A percentile compares a stretch with the other conserved stretches of the same genome.
Conservation (phyloP, 1,140 invertebrate species). For the Popillia japonica region DNA sequence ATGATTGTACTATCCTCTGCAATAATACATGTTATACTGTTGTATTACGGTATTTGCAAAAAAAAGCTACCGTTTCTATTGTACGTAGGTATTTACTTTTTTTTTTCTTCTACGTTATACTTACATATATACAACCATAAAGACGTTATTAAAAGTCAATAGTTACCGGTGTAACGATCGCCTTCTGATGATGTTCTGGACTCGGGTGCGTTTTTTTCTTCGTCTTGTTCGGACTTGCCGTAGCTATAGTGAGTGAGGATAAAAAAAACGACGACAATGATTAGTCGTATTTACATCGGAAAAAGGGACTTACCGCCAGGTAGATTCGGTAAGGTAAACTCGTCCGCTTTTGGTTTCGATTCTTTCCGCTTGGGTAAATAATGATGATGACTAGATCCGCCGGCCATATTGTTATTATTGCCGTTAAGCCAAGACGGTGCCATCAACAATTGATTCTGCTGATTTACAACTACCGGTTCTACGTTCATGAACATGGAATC, state of each 20-base stretch:
- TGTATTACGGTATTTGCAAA: too few relatives aligned
- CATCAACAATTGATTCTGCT: constrained; percentile 38
- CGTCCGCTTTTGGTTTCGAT: constrained; percentile 55
- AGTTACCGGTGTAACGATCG: constrained; percentile 57
- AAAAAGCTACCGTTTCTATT: neutral
- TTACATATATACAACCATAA: too few relatives aligned
- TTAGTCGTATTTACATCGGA: neutral
- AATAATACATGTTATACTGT: neutral
- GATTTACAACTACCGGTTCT: constrained; percentile 29
- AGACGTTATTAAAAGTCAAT: neutral
- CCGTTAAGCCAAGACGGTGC: constrained; percentile 46
- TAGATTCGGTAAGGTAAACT: constrained; percentile 63
- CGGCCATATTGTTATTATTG: constrained; percentile 37
- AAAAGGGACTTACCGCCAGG: constrained; percentile 60
- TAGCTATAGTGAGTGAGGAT: constrained; percentile 58
- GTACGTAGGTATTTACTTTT: too few relatives aligned
- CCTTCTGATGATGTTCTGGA: constrained; percentile 35
- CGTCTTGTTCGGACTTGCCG: constrained; percentile 63
- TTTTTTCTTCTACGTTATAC: too few relatives aligned
- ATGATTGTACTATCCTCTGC: constrained; percentile 27
- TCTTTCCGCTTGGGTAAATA: constrained; percentile 44
- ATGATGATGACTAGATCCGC: neutral
- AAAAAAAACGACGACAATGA: neutral
- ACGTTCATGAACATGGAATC: constrained; percentile 45
- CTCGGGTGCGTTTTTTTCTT: constrained; percentile 61